Conservation (phyloP, 2,797 vertebrate genomes). For the Aplochiton taeniatus region DNA sequence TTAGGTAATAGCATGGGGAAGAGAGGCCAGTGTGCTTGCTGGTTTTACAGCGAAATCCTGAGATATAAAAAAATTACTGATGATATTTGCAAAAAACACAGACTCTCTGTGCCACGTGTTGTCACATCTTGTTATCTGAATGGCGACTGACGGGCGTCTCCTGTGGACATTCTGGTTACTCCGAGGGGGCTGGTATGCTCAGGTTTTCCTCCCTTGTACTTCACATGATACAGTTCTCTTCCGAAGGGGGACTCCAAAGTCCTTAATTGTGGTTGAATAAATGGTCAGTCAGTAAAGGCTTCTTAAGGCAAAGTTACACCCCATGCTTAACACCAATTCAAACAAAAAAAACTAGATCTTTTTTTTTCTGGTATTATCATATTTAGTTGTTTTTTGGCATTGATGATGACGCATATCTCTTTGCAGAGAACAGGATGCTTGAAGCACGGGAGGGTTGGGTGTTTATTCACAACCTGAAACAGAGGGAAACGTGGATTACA, state of each 20-base stretch:
- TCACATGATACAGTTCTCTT: conserved; percentile 26
- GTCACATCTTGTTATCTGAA: conserved; percentile 25
- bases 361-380: conserved; percentile 26
- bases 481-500: conserved; percentile 19
- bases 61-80: conserved; percentile 59
- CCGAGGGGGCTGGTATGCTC: conserved; percentile 9
- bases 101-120: conserved; percentile 24
- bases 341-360: conserved; percentile 44
- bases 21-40: conserved; percentile 50
- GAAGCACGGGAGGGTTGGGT: conserved; percentile 76
- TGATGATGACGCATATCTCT: conserved; percentile 57
- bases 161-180: conserved; percentile 31
- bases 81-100: conserved; percentile 35
- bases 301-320: conserved; percentile 85
- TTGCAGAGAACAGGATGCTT: conserved; percentile 69
- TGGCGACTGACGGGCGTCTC: conserved; percentile 15
- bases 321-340: conserved; percentile 65
- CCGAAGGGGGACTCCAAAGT: conserved; percentile 67
- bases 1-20: conserved; percentile 1
- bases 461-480: conserved; percentile 74
- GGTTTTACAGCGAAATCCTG: conserved; percentile 65
- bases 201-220: conserved; percentile 17
- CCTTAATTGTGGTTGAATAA: conserved; percentile 57
- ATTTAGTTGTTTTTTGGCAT: conserved; percentile 46
- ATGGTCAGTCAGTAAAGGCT: conserved; percentile 77